Base-by-base conservation (phyloP, 2,113 vertebrate species). In the Globicephala melas region DNA sequence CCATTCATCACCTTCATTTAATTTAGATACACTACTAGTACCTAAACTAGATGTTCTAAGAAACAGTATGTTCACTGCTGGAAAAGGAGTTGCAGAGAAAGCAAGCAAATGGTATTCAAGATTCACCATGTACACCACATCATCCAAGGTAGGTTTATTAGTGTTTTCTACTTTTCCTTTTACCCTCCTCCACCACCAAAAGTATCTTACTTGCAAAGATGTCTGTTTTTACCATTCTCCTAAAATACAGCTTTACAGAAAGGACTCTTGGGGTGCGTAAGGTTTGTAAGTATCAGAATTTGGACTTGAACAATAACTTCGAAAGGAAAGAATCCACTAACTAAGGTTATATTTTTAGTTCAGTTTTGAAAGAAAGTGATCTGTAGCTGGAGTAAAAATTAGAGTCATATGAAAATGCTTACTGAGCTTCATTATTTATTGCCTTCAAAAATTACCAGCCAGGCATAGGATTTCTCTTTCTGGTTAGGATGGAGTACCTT, bases 81-180 rank as follows among this genome's bases (percentile, higher is more conserved):
- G 99, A 58, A 99, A 99, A 98, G 99, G 99, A 5, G 99, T 99
- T 89, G 99, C 99, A 33, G 99, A 99, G 98, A 99, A 99, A 97
- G 99, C 99, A 84, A 99, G 99, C 98, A 99, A 99, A 85, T 99
- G 99, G 98, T 99, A 99, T 97, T 99, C 99, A 6, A 99, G 99
- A 82, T 99, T 99, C 88, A 98, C 99, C 60, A 99, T 97, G 96
- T 99, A 99, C 94, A 99, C 99, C 14, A 98, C 99, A 6, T 98
- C 99, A 71, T 98, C 99, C 58, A 99, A 99, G 99, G 99, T 99
- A 98, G 94, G 95, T 85, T 67, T 36, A 0, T 62, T 79, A n/a
- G 6, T 38, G 28, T 91, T 92, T 80, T 41, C 79, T 87, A 2
- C 63, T 33, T 94, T 91, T n/a, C 62, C 20, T 89, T 86, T 95